A percentile compares a stretch with the other conserved stretches of the same genome.
Conservation (phyloP, 2,888 invertebrate species). For the Mimachlamys varia region DNA sequence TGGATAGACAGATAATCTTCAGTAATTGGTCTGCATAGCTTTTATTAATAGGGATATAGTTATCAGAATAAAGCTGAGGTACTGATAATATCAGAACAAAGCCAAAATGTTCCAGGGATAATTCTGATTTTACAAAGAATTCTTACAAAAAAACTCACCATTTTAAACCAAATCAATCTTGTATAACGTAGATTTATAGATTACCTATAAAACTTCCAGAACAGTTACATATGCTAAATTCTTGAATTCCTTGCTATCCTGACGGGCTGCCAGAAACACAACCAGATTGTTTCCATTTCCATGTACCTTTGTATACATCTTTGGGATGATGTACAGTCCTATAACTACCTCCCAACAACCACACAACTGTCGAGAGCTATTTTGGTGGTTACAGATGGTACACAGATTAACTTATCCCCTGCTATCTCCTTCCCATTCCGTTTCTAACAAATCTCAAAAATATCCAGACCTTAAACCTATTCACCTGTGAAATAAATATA, state of each 20-base stretch:
- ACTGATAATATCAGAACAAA: no score
- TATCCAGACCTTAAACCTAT: neutral
- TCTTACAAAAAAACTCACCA: no score
- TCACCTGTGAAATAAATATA: neutral
- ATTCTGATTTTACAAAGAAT: no score
- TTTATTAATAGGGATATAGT: no score
- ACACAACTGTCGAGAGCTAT: neutral
- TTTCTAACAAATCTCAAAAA: neutral
- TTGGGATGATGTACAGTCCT: neutral
- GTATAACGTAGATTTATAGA: no score
- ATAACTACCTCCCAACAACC: neutral
- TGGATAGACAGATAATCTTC: no score
- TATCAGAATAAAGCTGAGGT: no score
- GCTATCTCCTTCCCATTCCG: neutral
- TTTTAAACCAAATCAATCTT: no score
- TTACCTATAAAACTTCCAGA: neutral
- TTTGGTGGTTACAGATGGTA: neutral
- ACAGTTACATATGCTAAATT: neutral
- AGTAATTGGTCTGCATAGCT: no score
- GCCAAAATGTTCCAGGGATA: no score
- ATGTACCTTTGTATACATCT: neutral
- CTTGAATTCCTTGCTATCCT: neutral
- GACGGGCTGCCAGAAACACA: neutral
- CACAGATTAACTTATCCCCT: neutral
- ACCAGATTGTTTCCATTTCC: neutral